Evolutionary conservation across 1,140 invertebrate species (phyloP).

Genomic region (Hycleus phaleratus): DNA sequence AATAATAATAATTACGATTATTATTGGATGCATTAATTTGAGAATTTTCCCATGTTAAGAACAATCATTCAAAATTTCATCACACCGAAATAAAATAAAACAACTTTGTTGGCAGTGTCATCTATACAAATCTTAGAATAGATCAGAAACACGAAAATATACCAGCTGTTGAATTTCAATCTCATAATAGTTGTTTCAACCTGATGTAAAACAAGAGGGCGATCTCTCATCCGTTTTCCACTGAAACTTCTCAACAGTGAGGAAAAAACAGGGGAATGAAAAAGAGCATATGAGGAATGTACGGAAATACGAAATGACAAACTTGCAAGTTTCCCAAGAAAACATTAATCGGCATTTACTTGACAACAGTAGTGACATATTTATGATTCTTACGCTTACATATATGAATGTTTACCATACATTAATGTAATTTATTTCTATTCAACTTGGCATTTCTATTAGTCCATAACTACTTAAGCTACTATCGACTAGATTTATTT

Average conservation of each 20-base stretch:
- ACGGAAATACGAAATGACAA: no score
- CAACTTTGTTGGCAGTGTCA: slow-evolving; percentile 31
- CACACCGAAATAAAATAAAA: slow-evolving; percentile 36
- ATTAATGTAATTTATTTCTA: slow-evolving; percentile 42
- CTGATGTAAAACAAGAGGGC: neutral
- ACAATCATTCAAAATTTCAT: slow-evolving; percentile 29
- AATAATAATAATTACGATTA: neutral
- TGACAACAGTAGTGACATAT: slow-evolving; percentile 42
- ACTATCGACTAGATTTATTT: slow-evolving; percentile 29
- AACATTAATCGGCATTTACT: slow-evolving; percentile 43
- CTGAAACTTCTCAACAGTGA: no score
- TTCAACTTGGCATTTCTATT: slow-evolving; percentile 41
- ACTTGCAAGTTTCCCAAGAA: slow-evolving; percentile 37
- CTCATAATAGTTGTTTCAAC: neutral
- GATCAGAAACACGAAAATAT: slow-evolving; percentile 18
- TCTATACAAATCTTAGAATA: slow-evolving; percentile 34
- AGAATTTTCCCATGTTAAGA: slow-evolving; percentile 15
- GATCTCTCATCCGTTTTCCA: neutral
- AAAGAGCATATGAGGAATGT: no score
- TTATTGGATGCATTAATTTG: neutral
- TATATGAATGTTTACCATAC: slow-evolving; percentile 44
- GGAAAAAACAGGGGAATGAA: no score
- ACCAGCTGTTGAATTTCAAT: slow-evolving; percentile 26
- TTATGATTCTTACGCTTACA: slow-evolving; percentile 40
- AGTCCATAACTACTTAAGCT: slow-evolving; percentile 38